Conservation (phyloP, 2,888 invertebrate species). For the Metacarcinus magister region DNA sequence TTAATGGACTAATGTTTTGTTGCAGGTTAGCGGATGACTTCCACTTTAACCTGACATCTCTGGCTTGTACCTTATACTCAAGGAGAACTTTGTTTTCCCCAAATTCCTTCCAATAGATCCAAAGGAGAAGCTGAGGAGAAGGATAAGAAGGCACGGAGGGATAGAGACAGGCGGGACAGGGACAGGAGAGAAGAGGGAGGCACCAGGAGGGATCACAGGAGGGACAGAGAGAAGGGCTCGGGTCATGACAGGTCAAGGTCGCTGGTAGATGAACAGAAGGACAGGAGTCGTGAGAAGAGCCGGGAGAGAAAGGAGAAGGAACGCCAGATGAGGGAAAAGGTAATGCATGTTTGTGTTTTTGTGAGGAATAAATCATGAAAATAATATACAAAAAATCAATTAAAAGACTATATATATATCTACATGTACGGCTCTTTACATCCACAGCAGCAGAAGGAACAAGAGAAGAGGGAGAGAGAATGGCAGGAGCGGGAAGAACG, state of each 20-base stretch:
- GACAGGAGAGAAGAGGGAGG: slow-evolving; percentile 60
- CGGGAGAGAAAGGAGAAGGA: slow-evolving; percentile 79
- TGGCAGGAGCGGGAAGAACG: slow-evolving; percentile 79
- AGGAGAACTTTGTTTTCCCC: slow-evolving; percentile 58
- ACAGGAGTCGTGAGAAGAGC: slow-evolving; percentile 76
- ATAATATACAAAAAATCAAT: no score
- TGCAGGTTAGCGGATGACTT: slow-evolving; percentile 69
- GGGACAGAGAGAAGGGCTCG: slow-evolving; percentile 60
- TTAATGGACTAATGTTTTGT: slow-evolving; percentile 56
- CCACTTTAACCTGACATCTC: slow-evolving; percentile 62
- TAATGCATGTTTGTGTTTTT: background rate
- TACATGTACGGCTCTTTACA: background rate
- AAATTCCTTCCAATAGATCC: slow-evolving; percentile 74
- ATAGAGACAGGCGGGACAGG: slow-evolving; percentile 74
- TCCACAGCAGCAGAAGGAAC: slow-evolving; percentile 71
- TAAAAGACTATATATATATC: background rate
- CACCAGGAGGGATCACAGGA: slow-evolving; percentile 59
- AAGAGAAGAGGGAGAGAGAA: slow-evolving; percentile 78
- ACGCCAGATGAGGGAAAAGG: slow-evolving; percentile 77
- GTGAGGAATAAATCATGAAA: no score
- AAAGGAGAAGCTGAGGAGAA: slow-evolving; percentile 74
- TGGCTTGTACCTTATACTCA: slow-evolving; percentile 49
- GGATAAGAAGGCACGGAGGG: slow-evolving; percentile 75
- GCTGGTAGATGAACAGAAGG: slow-evolving; percentile 66
- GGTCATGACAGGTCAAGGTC: slow-evolving; percentile 68